Evolutionary conservation across 2,797 vertebrate genomes (phyloP).

Genomic region (Anomalospiza imberbis): DNA sequence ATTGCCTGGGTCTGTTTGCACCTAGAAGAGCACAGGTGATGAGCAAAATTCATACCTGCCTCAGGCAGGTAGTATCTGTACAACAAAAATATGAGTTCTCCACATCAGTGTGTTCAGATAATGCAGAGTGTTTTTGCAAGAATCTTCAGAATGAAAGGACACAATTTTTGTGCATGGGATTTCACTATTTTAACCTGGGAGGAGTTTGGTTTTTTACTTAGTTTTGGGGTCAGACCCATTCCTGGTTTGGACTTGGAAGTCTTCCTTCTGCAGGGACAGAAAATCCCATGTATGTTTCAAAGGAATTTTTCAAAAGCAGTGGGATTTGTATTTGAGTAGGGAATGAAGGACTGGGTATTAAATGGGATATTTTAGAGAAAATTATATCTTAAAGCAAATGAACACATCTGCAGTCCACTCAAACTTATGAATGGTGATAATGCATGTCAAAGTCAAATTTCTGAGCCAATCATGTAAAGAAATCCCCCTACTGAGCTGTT

Average conservation of each 20-base stretch:
- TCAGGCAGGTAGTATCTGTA: not conserved
- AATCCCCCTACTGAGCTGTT: conserved; percentile 22
- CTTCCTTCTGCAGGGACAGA: not conserved
- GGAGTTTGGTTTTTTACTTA: not conserved
- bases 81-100: not conserved
- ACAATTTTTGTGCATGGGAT: not conserved
- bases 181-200: not conserved
- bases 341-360: conserved; percentile 1
- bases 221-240: not conserved
- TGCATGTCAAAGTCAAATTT: conserved; percentile 39
- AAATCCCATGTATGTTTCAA: not conserved
- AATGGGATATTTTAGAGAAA: not conserved
- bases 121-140: not conserved
- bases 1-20: not conserved
- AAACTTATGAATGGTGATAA: not conserved
- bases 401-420: not conserved
- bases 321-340: not conserved
- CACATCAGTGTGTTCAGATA: not conserved
- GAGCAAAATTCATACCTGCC: not conserved
- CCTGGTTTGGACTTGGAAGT: not conserved
- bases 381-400: not conserved
- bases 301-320: not conserved
- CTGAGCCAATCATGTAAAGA: not conserved
- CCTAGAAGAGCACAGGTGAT: not conserved
- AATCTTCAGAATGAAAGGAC: not conserved